Evolutionary conservation across 2,113 vertebrate species (phyloP), one percentile per base, ranked within the genome.

Genomic region (Prolemur simus): DNA sequence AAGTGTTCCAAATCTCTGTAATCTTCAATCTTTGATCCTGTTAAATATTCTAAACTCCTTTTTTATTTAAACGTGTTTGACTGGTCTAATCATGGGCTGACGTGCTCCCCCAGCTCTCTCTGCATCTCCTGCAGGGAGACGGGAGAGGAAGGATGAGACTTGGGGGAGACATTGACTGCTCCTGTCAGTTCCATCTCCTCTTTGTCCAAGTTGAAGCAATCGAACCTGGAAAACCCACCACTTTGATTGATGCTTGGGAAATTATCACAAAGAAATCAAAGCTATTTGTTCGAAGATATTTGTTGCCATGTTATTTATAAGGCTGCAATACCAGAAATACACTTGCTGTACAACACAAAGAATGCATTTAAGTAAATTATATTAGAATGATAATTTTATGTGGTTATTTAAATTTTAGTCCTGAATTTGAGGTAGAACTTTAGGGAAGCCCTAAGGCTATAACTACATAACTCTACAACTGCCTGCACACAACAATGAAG

Each of bases 11-110:
- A 97, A 97, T 98, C 97, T 98, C 97, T 97, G 83, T 97, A 98
- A 98, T 98, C 97, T 98, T 98, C 98, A 92, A 98, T 98, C 96
- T 98, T 98, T 98, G 96, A 94, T 98, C 95, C 96, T 93, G 88
- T 97, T 98, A 98, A 98, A 98, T 98, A 98, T 98, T 98, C 98
- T 94, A 98, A 98, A 97, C 91, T 97, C 96, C 96, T 96, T 98
- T 98, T 98, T 97, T 97, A 97, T 98, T 98, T 98, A 98, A 98
- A 98, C 97, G 97, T 97, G 91, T 98, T 98, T 98, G 92, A 98
- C 97, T 97, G 54, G 96, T 97, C 96, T 96, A 94, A 97, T 97
- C 91, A 71, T 47, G 87, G 77, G 93, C 95, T 97, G 97, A 93
- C 39, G 76, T 87, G 42, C 20, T 37, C 87, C 42, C 60, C 20